Conservation (phyloP, 2,113 vertebrate genomes). For the Proteles cristata region DNA sequence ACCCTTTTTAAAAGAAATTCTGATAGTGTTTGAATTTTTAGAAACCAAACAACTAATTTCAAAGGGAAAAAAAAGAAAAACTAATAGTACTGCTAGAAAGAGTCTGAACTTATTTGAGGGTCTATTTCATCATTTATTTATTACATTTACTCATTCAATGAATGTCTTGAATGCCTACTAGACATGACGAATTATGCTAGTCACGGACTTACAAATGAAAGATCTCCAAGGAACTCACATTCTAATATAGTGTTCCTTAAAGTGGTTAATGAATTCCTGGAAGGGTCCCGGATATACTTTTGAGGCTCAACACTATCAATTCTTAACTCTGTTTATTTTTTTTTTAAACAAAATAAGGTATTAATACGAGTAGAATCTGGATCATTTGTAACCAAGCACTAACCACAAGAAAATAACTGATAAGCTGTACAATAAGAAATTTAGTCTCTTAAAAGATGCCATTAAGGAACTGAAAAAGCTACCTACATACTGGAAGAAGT, state of each 20-base stretch:
- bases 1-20: neutral
- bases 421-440: neutral
- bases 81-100: neutral
- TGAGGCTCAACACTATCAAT: neutral
- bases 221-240: neutral
- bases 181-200: neutral
- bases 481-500: neutral
- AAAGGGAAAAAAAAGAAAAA: neutral
- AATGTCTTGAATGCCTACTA: neutral
- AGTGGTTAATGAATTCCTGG: neutral
- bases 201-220: neutral
- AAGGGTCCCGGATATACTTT: neutral
- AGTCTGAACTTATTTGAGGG: neutral
- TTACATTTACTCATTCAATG: conserved; percentile 6
- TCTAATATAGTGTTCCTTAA: neutral
- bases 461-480: neutral
- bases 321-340: neutral
- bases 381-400: neutral
- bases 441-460: neutral
- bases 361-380: neutral
- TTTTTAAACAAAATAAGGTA: neutral
- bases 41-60: conserved; percentile 3
- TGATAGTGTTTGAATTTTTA: neutral
- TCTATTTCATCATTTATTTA: neutral
- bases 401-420: neutral